Evolutionary conservation across 92 coral and sea anemone species (phyloP), one percentile per base, ranked within the genome.

Genomic region (Porites evermanni): DNA sequence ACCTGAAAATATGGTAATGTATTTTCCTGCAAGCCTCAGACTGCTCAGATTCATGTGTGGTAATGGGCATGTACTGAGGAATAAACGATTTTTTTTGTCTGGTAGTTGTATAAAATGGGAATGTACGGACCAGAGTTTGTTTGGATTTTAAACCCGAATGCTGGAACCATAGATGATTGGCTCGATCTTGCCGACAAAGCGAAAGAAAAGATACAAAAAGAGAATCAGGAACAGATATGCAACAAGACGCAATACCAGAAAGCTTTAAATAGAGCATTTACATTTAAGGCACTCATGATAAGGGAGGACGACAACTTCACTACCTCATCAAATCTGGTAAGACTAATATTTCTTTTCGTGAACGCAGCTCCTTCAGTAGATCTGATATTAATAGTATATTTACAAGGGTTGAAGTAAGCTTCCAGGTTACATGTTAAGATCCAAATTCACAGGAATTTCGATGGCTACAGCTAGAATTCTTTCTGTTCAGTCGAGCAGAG

Each of bases 241-340:
- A 71, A 89, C 44, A 86, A 63, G 54, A 85, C 90, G 65, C 72
- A 97, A 14, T 88, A 76, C 38, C 66, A 53, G 12, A 18, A 60
- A 19, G 95, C 91, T 12, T 89, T 86, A 44, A 88, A 91, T 0
- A 76, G 94, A 51, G 74, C 90, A n/a, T 85, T 95, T 17, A 24
- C 83, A 2, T 74, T 97, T 23, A 79, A 89, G n/a, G 71, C 84
- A 72, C 83, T 68, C 11, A n/a, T 64, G 18, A 12, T 86, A 32
- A 86, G 99, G 38, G 54, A 14, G 29, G 98, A 97, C 71, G 51
- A 4, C 1, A n/a, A 78, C 18, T 32, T 20, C 2, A 19, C 74
- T 17, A 93, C 99, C 2, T 86, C 79, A 26, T 91, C 97, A 7
- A 98, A 98, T 32, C n/a, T 93, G 96, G 99, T 97, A 88, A 86